These are phyloP conservation scores for Harpagifer antarcticus DNA, from an alignment of 2,797 vertebrate species.

Conservation along the genomic window DNA sequence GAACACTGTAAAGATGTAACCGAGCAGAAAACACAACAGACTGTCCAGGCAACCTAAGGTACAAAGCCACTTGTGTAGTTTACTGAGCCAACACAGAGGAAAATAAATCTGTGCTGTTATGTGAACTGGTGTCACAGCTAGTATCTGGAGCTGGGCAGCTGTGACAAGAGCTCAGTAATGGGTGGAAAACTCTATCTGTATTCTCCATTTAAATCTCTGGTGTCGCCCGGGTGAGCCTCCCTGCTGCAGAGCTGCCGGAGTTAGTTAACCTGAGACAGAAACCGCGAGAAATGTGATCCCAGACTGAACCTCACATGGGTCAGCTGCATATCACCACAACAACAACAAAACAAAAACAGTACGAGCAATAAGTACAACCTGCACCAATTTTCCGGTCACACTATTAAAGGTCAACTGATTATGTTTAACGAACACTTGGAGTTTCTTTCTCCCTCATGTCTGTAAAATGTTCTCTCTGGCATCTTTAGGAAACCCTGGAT, in stretches of 20 bases:
- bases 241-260: constrained; percentile 25
- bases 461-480: not conserved
- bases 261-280: constrained; percentile 52
- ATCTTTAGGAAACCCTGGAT: constrained; percentile 20
- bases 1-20: constrained; percentile 38
- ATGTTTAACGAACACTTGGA: constrained; percentile 29
- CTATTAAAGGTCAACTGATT: constrained; percentile 41
- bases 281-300: constrained; percentile 54
- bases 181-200: constrained; percentile 54
- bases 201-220: constrained; percentile 43
- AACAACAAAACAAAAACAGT: constrained; percentile 9
- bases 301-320: constrained; percentile 2
- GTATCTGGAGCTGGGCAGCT: constrained; percentile 32
- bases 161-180: constrained; percentile 29
- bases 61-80: constrained; percentile 23
- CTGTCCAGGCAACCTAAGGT: constrained; percentile 6
- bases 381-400: constrained; percentile 32
- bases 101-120: constrained; percentile 37
- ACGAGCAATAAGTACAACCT: constrained; percentile 17
- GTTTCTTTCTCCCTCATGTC: constrained; percentile 22
- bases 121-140: constrained; percentile 45
- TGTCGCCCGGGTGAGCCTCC: constrained; percentile 28
- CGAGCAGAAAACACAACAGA: constrained; percentile 41
- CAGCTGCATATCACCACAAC: constrained; percentile 37
- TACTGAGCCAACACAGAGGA: not conserved